A percentile compares a stretch with the other conserved stretches of the same genome.
phyloP scores from a whole-genome alignment of 2,797 vertebrate genomes.

The Austrolebias charrua region DNA sequence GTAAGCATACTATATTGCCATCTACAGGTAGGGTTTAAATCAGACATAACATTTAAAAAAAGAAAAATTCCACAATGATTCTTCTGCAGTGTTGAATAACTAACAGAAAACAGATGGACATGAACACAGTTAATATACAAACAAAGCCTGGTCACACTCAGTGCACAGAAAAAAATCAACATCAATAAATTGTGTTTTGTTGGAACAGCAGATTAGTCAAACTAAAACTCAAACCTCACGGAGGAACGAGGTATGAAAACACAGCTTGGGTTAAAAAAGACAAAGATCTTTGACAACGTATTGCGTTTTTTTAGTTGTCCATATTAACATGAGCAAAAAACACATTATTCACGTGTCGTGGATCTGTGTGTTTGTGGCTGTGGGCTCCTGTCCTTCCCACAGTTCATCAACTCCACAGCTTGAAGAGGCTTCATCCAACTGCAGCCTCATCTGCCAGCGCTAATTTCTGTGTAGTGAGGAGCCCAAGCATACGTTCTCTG shows the following conservation, averaged over 20 bases:
- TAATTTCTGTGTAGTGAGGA: slow-evolving; percentile 81
- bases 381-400: slow-evolving; percentile 94
- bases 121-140: slow-evolving; percentile 10
- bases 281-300: slow-evolving; percentile 33
- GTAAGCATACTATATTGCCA: slow-evolving; percentile 1
- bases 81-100: background rate
- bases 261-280: slow-evolving; percentile 11
- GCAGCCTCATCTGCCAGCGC: slow-evolving; percentile 93
- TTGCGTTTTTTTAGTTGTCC: slow-evolving; percentile 40
- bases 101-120: slow-evolving; percentile 6
- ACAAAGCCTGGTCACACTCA: background rate
- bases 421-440: slow-evolving; percentile 86
- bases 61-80: background rate
- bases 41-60: background rate
- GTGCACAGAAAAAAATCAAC: slow-evolving; percentile 30
- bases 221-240: slow-evolving; percentile 23
- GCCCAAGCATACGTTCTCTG: slow-evolving; percentile 43
- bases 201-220: slow-evolving; percentile 19
- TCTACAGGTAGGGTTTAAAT: slow-evolving; percentile 1
- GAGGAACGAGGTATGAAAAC: background rate
- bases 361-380: slow-evolving; percentile 82
- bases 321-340: slow-evolving; percentile 44
- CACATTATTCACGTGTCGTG: slow-evolving; percentile 71
- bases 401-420: slow-evolving; percentile 99
- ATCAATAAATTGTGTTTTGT: slow-evolving; percentile 18